Evolutionary conservation across 2,888 invertebrate genomes (phyloP).

Genomic region (Icerya purchasi): DNA sequence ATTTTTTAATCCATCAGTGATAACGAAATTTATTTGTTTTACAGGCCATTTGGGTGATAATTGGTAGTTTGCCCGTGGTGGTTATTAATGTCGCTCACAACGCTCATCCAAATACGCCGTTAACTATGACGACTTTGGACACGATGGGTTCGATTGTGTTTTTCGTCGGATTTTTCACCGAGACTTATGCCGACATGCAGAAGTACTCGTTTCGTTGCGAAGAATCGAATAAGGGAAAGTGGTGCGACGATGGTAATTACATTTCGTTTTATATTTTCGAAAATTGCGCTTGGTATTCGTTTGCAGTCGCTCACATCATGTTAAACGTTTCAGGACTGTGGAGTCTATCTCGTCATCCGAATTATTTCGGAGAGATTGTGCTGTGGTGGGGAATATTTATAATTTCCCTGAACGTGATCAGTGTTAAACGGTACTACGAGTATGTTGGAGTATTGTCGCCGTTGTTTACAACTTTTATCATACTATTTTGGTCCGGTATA

Average conservation of each 20-base stretch:
- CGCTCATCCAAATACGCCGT: slow-evolving; percentile 43
- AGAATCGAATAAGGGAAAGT: slow-evolving; percentile 69
- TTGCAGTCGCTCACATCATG: slow-evolving; percentile 7
- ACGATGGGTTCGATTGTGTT: slow-evolving; percentile 68
- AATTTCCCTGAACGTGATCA: slow-evolving; percentile 64
- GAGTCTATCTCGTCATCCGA: slow-evolving; percentile 76
- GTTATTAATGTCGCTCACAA: slow-evolving; percentile 71
- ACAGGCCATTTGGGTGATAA: slow-evolving; percentile 78
- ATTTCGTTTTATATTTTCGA: not conserved
- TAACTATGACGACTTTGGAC: slow-evolving; percentile 69
- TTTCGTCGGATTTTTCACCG: slow-evolving; percentile 60
- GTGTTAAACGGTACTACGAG: slow-evolving; percentile 38
- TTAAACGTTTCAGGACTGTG: slow-evolving; percentile 58
- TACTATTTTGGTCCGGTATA: slow-evolving; percentile 75
- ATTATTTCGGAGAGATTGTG: slow-evolving; percentile 83
- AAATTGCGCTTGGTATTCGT: slow-evolving; percentile 1
- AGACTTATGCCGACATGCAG: slow-evolving; percentile 78
- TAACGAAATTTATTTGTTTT: slow-evolving; percentile 17
- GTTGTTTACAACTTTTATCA: slow-evolving; percentile 64
- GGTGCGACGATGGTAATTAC: slow-evolving; percentile 68
- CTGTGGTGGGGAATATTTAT: slow-evolving; percentile 88
- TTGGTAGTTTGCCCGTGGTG: slow-evolving; percentile 77
- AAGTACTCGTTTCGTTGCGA: slow-evolving; percentile 79
- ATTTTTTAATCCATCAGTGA: too few species aligned
- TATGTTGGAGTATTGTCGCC: slow-evolving; percentile 74